Evolutionary conservation across 2,797 vertebrate genomes (phyloP).

Genomic region (Xiphorhynchus erythropygius): DNA sequence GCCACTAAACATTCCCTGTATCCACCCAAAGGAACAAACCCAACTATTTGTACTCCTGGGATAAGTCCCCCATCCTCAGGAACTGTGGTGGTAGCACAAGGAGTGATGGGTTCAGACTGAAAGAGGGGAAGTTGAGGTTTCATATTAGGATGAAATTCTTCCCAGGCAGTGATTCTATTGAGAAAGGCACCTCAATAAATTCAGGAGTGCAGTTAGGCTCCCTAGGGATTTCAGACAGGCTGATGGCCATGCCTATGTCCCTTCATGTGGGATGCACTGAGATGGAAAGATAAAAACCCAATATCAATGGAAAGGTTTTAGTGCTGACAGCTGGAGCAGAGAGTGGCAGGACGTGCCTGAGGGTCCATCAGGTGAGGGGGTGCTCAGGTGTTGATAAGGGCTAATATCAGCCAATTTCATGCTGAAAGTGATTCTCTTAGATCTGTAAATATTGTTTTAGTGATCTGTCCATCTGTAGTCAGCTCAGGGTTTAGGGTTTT

Average conservation of each 20-base stretch:
- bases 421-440: background rate
- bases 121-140: background rate
- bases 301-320: rapidly evolving
- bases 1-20: slow-evolving; percentile 32
- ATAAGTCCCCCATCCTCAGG: background rate
- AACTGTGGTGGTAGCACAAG: background rate
- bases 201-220: background rate
- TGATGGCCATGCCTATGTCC: rapidly evolving
- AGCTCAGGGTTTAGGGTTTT: background rate
- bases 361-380: background rate
- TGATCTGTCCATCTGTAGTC: background rate
- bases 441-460: slow-evolving; percentile 15
- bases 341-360: background rate
- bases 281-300: background rate
- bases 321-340: background rate
- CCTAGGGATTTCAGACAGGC: rapidly evolving
- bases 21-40: slow-evolving; percentile 42
- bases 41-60: slow-evolving; percentile 29
- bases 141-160: background rate
- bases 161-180: background rate
- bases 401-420: rapidly evolving
- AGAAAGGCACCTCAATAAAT: no score
- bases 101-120: background rate
- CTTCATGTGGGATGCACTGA: rapidly evolving
- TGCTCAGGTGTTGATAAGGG: background rate